These are phyloP conservation scores for Lordiphosa clarofinis DNA, from an alignment of 1,140 invertebrate genomes.

Conservation along the genomic window DNA sequence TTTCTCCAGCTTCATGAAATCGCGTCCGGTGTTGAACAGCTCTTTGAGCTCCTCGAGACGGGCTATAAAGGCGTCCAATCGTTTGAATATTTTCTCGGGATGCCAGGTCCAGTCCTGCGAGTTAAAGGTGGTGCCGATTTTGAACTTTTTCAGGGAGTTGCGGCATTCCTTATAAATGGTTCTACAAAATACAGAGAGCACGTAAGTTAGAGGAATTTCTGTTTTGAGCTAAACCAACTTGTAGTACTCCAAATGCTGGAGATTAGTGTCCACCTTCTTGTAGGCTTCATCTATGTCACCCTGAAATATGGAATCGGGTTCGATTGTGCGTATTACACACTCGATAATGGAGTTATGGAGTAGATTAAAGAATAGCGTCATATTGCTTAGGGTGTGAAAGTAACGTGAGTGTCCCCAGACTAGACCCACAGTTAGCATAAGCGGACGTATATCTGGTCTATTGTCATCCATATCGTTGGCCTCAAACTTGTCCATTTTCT, in stretches of 20 bases:
- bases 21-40: conserved; percentile 85
- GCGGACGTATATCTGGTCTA: conserved; percentile 82
- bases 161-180: conserved; percentile 81
- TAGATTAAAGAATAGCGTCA: conserved; percentile 87
- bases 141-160: conserved; percentile 80
- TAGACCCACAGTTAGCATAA: conserved; percentile 88
- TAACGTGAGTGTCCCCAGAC: conserved; percentile 92
- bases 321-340: conserved; percentile 80
- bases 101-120: conserved; percentile 85
- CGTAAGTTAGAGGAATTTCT: background rate
- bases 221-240: conserved; percentile 49
- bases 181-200: conserved; percentile 51
- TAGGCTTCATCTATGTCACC: conserved; percentile 83
- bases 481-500: conserved; percentile 86
- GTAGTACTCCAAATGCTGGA: conserved; percentile 79
- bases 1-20: conserved; percentile 90
- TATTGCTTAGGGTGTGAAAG: conserved; percentile 87
- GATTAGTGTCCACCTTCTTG: conserved; percentile 75
- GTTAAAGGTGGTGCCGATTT: conserved; percentile 65
- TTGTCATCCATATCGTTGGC: conserved; percentile 85
- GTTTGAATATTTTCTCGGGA: conserved; percentile 83
- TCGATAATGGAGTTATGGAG: conserved; percentile 87
- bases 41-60: conserved; percentile 81
- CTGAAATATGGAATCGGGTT: conserved; percentile 84
- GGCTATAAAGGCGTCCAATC: conserved; percentile 83